Evolutionary conservation across 2,797 vertebrate genomes (phyloP), one percentile per base, ranked within the genome.

Genomic region (Borostomias antarcticus): DNA sequence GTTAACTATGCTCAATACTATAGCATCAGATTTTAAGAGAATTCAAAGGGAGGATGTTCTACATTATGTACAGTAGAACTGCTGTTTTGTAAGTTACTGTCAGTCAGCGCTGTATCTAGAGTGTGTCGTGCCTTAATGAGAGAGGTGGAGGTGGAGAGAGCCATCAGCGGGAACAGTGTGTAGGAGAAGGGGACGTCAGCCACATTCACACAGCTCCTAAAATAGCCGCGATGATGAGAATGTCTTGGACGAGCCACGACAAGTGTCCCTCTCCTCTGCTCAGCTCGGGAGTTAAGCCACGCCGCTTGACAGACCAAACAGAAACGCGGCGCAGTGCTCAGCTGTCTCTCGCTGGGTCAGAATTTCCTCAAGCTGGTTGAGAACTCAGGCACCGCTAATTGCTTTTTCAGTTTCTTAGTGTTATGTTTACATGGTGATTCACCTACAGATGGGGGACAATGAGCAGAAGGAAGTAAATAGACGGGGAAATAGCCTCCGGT

Each of bases 181-280:
- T 43, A 0, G 40, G 40, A 11, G n/a, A 17, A 17, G 40, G 15
- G n/a, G 40, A 43, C 40, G 15, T 9, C 73, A 58, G 62, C 62
- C 53, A 19, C 52, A 50, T 72, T 64, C 48, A 10, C 69, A 57
- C 26, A 67, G 28, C 10, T 76, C 79, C 70, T 56, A 68, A 90
- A 88, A 88, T 89, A 90, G 63, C 63, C 66, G 32, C 28, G 54
- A 68, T 72, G 82, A 81, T 21, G 47, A 76, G 68, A 76, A 72
- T 40, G 50, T 66, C 60, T 68, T 58, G 48, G 54, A 78, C 60
- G 26, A 69, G 57, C 28, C 5, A 32, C 9, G 33, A 64, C 73
- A 79, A 29, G 37, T 76, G 77, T 78, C 66, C 53, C 32, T 28
- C 43, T n/a, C 43, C 43, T n/a, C 43, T 47, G n/a, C 37, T 17